Conservation (phyloP, 2,797 vertebrate species). For the Euthynnus affinis region DNA sequence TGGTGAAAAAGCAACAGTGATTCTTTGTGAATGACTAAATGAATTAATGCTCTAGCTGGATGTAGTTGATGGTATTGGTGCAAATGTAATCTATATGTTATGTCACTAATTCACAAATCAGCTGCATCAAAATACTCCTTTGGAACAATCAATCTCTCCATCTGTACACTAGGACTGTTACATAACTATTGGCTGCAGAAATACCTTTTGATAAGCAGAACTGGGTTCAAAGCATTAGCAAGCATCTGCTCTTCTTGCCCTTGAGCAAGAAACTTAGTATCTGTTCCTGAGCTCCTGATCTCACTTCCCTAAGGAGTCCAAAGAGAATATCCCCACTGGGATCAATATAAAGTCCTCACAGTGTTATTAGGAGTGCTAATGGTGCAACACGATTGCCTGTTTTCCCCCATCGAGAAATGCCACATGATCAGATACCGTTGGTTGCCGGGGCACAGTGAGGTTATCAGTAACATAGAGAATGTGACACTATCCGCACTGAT, state of each 20-base stretch:
- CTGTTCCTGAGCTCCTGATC: neutral
- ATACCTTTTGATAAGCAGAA: neutral
- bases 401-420: neutral
- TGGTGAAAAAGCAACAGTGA: too few relatives aligned
- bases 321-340: slow-evolving; percentile 13
- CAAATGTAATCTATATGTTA: slow-evolving; percentile 20
- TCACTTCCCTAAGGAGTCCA: neutral
- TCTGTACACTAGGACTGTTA: slow-evolving; percentile 18
- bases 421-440: slow-evolving; percentile 29
- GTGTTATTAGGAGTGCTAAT: slow-evolving; percentile 17
- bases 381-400: slow-evolving; percentile 24
- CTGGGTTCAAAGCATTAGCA: neutral
- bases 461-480: slow-evolving; percentile 67
- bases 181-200: slow-evolving; percentile 4
- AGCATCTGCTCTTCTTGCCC: neutral
- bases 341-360: slow-evolving; percentile 11
- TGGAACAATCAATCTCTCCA: slow-evolving; percentile 27
- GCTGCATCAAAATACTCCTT: neutral
- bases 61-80: neutral
- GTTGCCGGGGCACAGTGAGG: slow-evolving; percentile 53
- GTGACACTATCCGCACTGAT: slow-evolving; percentile 63
- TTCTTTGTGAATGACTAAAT: neutral
- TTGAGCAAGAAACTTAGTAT: slow-evolving; percentile 5
- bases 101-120: slow-evolving; percentile 33
- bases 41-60: neutral